These are phyloP conservation scores for Triops longicaudatus DNA, from an alignment of 1,140 invertebrate genomes.

Conservation along the genomic window DNA sequence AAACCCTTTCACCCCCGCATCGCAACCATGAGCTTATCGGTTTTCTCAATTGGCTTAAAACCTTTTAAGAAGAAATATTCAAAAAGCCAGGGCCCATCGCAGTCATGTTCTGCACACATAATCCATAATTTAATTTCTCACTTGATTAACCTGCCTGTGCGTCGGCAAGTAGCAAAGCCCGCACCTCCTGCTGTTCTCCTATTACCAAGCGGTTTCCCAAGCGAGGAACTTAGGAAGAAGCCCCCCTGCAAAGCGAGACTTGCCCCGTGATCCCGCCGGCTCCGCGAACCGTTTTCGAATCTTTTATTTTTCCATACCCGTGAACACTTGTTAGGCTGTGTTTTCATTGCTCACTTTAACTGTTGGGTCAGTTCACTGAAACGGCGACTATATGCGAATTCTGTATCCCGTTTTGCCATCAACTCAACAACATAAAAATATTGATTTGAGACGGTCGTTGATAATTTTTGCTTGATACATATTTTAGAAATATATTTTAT, in stretches of 20 bases:
- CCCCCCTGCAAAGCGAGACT: conserved; percentile 1
- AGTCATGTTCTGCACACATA: conserved; percentile 15
- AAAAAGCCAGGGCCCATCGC: not conserved
- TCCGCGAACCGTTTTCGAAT: not conserved
- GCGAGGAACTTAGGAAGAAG: not conserved
- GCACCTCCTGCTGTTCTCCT: conserved; percentile 13
- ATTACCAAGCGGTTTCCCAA: not conserved
- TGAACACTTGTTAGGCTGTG: not conserved
- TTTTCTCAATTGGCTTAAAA: too few relatives aligned
- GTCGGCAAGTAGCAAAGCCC: conserved; percentile 6
- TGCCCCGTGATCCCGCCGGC: not conserved
- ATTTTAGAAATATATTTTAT: too few relatives aligned
- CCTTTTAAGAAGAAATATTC: too few relatives aligned
- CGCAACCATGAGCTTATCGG: too few relatives aligned
- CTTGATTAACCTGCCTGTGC: conserved; percentile 11
- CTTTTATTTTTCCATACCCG: not conserved
- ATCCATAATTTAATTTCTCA: conserved; percentile 16
- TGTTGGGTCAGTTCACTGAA: too few relatives aligned
- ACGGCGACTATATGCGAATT: too few relatives aligned
- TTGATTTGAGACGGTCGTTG: too few relatives aligned
- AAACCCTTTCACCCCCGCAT: too few relatives aligned
- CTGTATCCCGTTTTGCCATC: too few relatives aligned
- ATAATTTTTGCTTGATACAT: too few relatives aligned
- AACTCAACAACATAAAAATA: too few relatives aligned
- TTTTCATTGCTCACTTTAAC: not conserved